phyloP scores from a whole-genome alignment of 1,140 invertebrate genomes.

The Belonocnema kinseyi region DNA sequence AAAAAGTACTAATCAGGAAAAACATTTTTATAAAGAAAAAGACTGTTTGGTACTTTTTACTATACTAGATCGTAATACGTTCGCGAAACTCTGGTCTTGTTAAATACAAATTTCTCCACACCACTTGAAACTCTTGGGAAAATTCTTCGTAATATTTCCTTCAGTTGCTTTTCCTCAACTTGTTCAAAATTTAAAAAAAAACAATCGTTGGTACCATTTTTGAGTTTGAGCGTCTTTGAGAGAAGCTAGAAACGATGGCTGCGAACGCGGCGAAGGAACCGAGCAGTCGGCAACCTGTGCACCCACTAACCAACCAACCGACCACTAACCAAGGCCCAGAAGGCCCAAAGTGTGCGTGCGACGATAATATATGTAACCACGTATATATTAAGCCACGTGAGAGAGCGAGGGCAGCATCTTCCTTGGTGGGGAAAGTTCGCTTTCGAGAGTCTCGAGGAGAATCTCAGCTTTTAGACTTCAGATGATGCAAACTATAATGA shows the following conservation, averaged over 20 bases:
- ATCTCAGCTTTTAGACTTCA: background rate
- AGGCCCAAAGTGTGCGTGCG: constrained; percentile 62
- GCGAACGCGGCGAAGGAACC: constrained; percentile 51
- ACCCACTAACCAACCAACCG: constrained; percentile 67
- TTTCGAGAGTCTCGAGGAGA: background rate
- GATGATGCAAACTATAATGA: constrained; percentile 13
- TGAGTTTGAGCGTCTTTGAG: background rate
- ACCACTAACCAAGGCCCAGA: constrained; percentile 51
- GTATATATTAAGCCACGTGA: constrained; percentile 63
- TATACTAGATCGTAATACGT: too few species aligned
- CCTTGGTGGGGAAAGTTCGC: constrained; percentile 33
- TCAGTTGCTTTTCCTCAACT: too few species aligned
- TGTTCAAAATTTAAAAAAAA: too few species aligned
- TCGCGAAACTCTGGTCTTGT: too few species aligned
- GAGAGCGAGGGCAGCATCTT: constrained; percentile 63
- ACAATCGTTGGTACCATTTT: background rate
- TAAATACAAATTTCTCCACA: too few species aligned
- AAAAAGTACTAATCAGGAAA: too few species aligned
- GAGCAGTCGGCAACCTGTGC: constrained; percentile 62
- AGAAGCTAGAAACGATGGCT: constrained; percentile 4
- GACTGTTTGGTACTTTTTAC: too few species aligned
- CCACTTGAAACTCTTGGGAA: too few species aligned
- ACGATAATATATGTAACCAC: constrained; percentile 64
- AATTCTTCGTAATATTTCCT: too few species aligned
- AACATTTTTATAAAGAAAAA: too few species aligned